Conservation (phyloP, 2,888 invertebrate species). For the Sepiola atlantica region DNA sequence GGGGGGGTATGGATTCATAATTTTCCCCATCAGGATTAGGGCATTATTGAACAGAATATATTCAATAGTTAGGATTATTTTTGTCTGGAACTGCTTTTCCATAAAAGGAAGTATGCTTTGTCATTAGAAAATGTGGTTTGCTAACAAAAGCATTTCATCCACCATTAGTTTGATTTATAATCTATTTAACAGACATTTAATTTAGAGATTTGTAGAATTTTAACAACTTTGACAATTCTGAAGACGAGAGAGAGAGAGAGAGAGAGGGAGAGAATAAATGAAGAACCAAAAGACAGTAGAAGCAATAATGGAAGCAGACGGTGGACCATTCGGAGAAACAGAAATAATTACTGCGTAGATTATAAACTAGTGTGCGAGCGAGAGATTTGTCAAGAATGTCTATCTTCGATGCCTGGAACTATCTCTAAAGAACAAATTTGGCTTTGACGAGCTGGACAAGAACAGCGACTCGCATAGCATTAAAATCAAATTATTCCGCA, state of each 20-base stretch:
- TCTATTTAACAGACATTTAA: not conserved
- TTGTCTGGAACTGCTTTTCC: too few relatives aligned
- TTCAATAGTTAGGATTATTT: too few relatives aligned
- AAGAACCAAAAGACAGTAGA: not conserved
- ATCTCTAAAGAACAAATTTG: not conserved
- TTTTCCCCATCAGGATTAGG: too few relatives aligned
- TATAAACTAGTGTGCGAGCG: too few relatives aligned
- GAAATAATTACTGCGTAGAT: not conserved
- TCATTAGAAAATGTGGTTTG: not conserved
- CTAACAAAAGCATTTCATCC: conserved; percentile 32
- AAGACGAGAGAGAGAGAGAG: not conserved
- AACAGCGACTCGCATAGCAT: not conserved
- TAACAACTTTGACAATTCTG: conserved; percentile 32
- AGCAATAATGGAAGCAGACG: not conserved
- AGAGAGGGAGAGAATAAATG: not conserved
- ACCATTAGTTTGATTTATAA: not conserved
- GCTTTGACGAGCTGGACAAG: not conserved
- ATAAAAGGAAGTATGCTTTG: not conserved
- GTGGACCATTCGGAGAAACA: not conserved
- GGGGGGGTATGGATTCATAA: too few relatives aligned
- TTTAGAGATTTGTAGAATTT: not conserved
- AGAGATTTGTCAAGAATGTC: conserved; percentile 4
- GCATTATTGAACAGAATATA: too few relatives aligned
- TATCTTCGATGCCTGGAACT: not conserved
- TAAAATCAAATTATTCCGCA: not conserved